Conservation (phyloP, 2,113 vertebrate species). For the Sardina pilchardus region DNA sequence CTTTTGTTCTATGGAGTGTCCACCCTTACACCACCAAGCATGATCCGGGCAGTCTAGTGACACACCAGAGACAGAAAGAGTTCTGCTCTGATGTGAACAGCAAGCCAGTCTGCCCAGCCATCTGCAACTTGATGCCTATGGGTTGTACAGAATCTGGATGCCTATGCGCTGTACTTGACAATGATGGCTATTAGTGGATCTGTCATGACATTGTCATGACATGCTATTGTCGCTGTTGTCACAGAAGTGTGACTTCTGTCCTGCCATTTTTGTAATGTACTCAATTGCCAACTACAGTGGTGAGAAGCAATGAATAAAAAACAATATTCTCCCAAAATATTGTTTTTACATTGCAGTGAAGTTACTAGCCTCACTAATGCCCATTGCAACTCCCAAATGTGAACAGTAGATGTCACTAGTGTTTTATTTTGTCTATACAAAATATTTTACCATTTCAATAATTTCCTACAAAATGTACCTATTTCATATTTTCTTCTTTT, state of each 20-base stretch:
- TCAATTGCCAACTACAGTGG: not conserved
- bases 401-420: constrained; percentile 9
- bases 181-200: not conserved
- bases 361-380: not conserved
- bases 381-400: not conserved
- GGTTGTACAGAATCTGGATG: not conserved
- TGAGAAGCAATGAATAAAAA: not conserved
- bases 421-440: not conserved
- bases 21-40: too few species aligned
- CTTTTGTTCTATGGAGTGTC: not conserved
- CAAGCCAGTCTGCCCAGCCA: not conserved
- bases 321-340: not conserved
- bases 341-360: not conserved
- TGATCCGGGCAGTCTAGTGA: not conserved
- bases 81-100: not conserved
- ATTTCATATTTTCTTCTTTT: not conserved
- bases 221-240: not conserved
- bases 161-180: not conserved
- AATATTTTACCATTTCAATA: too few species aligned
- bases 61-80: not conserved
- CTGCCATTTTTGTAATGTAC: not conserved
- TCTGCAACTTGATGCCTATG: not conserved
- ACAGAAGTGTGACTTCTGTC: not conserved
- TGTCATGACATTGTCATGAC: not conserved
- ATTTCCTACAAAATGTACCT: not conserved